A percentile compares a stretch with the other conserved stretches of the same genome.
phyloP scores from a whole-genome alignment of 2,797 vertebrate genomes.

The Chrysocyon brachyurus region DNA sequence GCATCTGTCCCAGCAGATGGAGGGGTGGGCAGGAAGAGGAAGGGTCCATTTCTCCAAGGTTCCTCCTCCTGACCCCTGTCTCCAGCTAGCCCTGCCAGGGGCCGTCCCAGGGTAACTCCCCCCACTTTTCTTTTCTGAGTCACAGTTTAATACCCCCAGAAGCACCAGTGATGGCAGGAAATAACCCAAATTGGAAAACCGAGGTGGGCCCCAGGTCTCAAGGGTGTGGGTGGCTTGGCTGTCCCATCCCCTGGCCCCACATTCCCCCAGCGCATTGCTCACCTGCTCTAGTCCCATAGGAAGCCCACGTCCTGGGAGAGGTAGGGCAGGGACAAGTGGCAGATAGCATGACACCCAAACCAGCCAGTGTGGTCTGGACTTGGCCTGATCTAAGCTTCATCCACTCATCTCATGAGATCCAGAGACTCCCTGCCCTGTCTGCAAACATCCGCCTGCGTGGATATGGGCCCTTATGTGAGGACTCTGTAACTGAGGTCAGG shows the following conservation, averaged over 20 bases:
- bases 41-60: too few species aligned
- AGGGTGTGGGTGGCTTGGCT: neutral
- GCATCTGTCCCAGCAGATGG: neutral
- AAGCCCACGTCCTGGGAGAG: neutral
- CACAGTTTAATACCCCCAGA: neutral
- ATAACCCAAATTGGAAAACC: neutral
- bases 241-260: accelerated
- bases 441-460: neutral
- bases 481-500: neutral
- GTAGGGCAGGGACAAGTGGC: accelerated
- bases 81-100: neutral
- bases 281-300: neutral
- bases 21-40: too few species aligned
- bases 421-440: neutral
- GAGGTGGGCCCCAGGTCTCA: neutral
- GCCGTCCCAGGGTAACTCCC: neutral
- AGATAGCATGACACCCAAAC: neutral
- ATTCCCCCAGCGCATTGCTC: neutral
- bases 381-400: neutral
- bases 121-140: neutral
- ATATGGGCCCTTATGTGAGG: neutral
- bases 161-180: neutral
- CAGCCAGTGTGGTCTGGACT: neutral
- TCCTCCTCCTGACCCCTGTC: neutral
- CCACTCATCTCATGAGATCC: accelerated